Conservation (phyloP, 2,113 vertebrate genomes). For the Gallinago jamesoni region DNA sequence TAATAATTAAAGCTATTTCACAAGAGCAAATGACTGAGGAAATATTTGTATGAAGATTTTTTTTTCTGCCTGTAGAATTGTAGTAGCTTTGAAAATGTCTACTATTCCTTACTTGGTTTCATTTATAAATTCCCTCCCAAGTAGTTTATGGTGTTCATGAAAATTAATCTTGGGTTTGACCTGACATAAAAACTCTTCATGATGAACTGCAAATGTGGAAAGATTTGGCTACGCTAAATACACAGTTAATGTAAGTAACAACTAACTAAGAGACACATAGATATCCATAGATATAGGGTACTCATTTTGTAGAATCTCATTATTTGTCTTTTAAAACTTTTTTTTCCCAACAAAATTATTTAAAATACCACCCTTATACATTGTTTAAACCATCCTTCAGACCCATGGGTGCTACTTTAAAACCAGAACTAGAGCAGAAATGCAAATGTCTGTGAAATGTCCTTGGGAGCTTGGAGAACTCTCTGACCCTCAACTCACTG, state of each 20-base stretch:
- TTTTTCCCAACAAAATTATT: not conserved
- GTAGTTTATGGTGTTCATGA: not conserved
- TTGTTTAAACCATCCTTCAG: not conserved
- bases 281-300: not conserved
- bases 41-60: not conserved
- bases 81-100: slow-evolving; percentile 4
- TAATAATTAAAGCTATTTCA: slow-evolving; percentile 32
- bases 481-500: not conserved
- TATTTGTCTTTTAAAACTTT: not conserved
- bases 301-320: not conserved
- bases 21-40: not conserved
- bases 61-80: not conserved
- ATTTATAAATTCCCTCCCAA: slow-evolving; percentile 25
- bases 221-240: not conserved
- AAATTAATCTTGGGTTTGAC: not conserved
- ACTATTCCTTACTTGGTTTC: not conserved
- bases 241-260: not conserved
- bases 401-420: not conserved
- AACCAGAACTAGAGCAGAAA: not conserved
- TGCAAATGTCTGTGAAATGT: not conserved
- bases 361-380: not conserved
- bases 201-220: not conserved
- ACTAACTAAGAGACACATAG: not conserved
- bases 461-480: not conserved
- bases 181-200: not conserved